Percentiles rank a stretch among this genome's conserved stretches.
Evolutionary conservation across 2,113 vertebrate species (phyloP).

Genomic region (Candoia aspera): DNA sequence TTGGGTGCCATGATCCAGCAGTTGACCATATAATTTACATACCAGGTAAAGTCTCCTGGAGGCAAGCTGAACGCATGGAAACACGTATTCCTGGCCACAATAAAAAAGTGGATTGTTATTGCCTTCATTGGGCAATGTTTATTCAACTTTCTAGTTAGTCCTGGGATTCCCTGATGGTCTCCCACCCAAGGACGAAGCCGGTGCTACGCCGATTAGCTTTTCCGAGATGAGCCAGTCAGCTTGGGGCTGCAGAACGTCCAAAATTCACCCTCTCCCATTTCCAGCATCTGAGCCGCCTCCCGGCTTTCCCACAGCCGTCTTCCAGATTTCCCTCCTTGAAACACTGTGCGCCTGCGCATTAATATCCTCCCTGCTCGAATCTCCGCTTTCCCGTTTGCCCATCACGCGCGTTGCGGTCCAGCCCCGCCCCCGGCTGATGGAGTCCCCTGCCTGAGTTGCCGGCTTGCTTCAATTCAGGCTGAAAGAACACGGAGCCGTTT

Average conservation of each 20-base stretch:
- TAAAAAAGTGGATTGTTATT: not conserved
- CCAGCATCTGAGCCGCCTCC: not conserved
- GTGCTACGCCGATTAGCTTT: not conserved
- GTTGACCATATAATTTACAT: not conserved
- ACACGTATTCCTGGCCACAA: not conserved
- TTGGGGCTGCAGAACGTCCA: not conserved
- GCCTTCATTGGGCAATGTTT: not conserved
- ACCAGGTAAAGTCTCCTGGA: not conserved
- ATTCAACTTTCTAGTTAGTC: not conserved
- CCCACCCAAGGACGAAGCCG: not conserved
- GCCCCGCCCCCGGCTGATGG: rapidly evolving
- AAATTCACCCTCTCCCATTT: not conserved
- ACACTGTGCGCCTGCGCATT: not conserved
- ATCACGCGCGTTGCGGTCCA: rapidly evolving
- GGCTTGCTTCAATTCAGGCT: not conserved
- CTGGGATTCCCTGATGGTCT: not conserved
- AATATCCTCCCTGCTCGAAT: rapidly evolving
- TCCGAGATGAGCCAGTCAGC: not conserved
- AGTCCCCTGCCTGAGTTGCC: not conserved
- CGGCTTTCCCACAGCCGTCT: not conserved
- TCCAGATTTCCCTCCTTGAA: not conserved
- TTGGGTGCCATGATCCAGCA: not conserved
- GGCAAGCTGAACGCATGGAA: not conserved
- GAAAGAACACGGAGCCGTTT: not conserved
- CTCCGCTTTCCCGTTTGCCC: not conserved